Evolutionary conservation across 1,140 invertebrate genomes (phyloP), one percentile per base, ranked within the genome.

Genomic region (Macrocentrus cingulum): DNA sequence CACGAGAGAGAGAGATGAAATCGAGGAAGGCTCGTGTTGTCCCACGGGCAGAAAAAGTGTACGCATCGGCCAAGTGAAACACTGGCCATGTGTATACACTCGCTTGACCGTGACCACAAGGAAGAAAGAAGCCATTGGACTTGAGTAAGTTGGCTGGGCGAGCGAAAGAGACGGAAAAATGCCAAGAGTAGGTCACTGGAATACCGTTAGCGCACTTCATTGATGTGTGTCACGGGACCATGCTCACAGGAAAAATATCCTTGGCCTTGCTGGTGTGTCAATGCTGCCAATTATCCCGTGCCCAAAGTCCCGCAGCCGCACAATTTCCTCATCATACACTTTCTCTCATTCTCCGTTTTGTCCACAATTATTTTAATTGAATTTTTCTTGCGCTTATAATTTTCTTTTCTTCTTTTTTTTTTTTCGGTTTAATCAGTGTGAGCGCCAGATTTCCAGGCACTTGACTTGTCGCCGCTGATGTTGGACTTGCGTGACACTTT

Each of bases 171-270:
- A 37, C 32, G 50, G 50, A 44, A 46, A 29, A 32, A 16, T 16
- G 9, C 29, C 32, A 51, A 66, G 68, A 72, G 71, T 73, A 67
- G 71, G 71, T 70, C 71, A 73, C 51, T 53, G 11, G 29, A 25
- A 53, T 73, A 73, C 71, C 71, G 71, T 73, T 73, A 73, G 58
- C 60, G 62, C 65, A 63, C 64, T 65, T 60, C 64, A 71, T 64
- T 66, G 66, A 73, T 73, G 67, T 73, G 69, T 73, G 71, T 73
- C 71, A 73, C 67, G 67, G 69, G 68, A 61, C 66, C 65, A 44
- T 20, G 20, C 44, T 25, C 19, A 51, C 45, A 48, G 13, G 36
- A 23, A 60, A 55, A 20, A 60, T 49, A 49, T 49, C 23, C 25
- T 49, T 9, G 34, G n/a, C 41, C 8, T 42, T 18, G 9, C 2